A percentile compares a stretch with the other conserved stretches of the same genome.
These are phyloP conservation scores for Coregonus clupeaformis DNA, from an alignment of 2,113 vertebrate genomes.

Conservation along the genomic window DNA sequence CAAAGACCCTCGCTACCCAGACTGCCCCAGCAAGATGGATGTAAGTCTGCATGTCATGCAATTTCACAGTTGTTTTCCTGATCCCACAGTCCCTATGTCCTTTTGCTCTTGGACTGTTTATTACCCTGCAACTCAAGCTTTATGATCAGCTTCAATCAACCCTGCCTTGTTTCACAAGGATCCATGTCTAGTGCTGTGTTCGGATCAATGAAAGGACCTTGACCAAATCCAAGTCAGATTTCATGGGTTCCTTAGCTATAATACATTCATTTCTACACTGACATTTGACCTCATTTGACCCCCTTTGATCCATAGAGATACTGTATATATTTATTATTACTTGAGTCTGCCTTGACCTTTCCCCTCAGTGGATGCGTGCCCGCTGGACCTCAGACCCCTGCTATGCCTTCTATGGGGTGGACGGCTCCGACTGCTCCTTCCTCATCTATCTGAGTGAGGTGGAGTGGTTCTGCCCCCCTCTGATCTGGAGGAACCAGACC, in stretches of 20 bases:
- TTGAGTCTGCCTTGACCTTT: background rate
- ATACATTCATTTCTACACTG: background rate
- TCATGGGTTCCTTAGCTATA: no score
- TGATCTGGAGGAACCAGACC: constrained; percentile 87
- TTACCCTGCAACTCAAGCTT: constrained; percentile 25
- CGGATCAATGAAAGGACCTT: background rate
- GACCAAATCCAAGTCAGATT: background rate
- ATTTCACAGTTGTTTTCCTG: constrained; percentile 9
- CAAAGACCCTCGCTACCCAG: constrained; percentile 88
- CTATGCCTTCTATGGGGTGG: constrained; percentile 94
- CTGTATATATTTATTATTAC: background rate
- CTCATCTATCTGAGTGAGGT: constrained; percentile 96
- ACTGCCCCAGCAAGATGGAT: constrained; percentile 93
- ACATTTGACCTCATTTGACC: background rate
- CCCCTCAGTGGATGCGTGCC: constrained; percentile 91
- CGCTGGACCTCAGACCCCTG: constrained; percentile 98
- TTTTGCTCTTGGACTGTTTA: constrained; percentile 3
- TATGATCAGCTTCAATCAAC: background rate
- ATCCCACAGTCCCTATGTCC: background rate
- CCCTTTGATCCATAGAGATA: background rate
- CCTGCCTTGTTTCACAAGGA: background rate
- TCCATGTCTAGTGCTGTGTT: background rate
- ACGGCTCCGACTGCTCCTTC: constrained; percentile 96
- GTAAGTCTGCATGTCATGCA: constrained; percentile 74
- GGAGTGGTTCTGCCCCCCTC: constrained; percentile 96